Percentiles rank a stretch among this genome's conserved stretches.
Conservation (phyloP, 2,797 vertebrate species). For the Notolepis coatsorum region DNA sequence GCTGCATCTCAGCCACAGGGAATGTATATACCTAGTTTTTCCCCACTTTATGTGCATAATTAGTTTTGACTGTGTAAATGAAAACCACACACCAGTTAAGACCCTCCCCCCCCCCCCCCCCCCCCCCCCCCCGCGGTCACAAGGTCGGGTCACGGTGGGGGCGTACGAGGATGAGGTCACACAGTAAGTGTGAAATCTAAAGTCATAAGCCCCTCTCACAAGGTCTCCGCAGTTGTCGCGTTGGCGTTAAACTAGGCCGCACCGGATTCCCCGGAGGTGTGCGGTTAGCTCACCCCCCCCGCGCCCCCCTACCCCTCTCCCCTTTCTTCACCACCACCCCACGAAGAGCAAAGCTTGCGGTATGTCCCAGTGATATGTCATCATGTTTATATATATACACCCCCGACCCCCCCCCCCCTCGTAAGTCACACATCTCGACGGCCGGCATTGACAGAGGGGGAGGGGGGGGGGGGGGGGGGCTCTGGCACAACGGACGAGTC, state of each 20-base stretch:
- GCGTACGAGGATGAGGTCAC: constrained; percentile 46
- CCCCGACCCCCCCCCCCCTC: constrained; percentile 28
- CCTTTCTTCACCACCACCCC: constrained; percentile 24
- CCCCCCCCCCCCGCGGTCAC: constrained; percentile 37
- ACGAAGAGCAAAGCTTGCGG: constrained; percentile 46
- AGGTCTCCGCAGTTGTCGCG: constrained; percentile 68
- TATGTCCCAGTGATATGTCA: constrained; percentile 61
- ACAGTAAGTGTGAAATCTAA: constrained; percentile 70
- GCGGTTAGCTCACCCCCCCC: constrained; percentile 39
- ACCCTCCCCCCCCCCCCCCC: neutral
- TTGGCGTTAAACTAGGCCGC: constrained; percentile 58
- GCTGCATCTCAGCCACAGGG: neutral
- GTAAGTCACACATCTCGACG: constrained; percentile 72
- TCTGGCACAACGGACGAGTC: constrained; percentile 28
- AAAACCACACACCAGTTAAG: constrained; percentile 39
- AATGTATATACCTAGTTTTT: neutral
- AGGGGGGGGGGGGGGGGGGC: too few species aligned
- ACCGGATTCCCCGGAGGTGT: constrained; percentile 42
- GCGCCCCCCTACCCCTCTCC: constrained; percentile 32
- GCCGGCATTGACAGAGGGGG: constrained; percentile 50
- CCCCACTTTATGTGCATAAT: neutral
- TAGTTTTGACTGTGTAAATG: constrained; percentile 47
- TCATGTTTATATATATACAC: constrained; percentile 66
- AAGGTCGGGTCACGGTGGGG: constrained; percentile 59
- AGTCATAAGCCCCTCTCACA: constrained; percentile 63